Conservation (phyloP, 2,113 vertebrate genomes). For the Rhea pennata region DNA sequence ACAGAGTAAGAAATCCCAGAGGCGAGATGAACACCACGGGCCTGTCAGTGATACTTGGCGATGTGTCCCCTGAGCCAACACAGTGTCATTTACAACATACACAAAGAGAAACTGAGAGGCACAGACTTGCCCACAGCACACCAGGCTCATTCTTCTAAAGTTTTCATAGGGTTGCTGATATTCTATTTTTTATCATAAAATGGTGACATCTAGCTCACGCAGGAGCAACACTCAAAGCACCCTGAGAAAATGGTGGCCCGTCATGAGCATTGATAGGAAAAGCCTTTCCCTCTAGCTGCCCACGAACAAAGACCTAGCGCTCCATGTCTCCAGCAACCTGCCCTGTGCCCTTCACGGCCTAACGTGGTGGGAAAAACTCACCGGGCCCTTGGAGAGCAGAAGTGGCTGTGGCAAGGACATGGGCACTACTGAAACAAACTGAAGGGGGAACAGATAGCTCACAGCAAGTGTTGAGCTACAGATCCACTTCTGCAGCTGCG, state of each 20-base stretch:
- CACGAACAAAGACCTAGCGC: too few relatives aligned
- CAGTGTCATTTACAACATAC: background rate
- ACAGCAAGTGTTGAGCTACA: background rate
- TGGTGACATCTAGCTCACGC: background rate
- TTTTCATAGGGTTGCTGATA: background rate
- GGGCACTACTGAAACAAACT: background rate
- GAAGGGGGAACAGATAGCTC: background rate
- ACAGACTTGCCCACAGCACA: background rate
- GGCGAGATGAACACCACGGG: background rate
- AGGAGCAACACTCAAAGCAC: background rate
- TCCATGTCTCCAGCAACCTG: too few relatives aligned
- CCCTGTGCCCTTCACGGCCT: too few relatives aligned
- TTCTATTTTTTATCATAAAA: background rate
- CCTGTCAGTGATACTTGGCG: background rate
- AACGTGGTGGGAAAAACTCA: background rate
- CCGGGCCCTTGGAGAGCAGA: background rate
- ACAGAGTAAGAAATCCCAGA: background rate
- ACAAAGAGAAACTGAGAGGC: background rate
- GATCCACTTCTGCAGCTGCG: too few relatives aligned
- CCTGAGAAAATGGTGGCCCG: background rate
- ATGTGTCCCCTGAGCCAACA: background rate
- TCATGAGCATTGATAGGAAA: too few relatives aligned
- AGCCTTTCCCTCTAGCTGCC: too few relatives aligned
- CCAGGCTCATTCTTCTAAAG: background rate
- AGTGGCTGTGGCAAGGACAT: background rate